Conservation (phyloP, 2,113 vertebrate species). For the Nothobranchius kuhntae region DNA sequence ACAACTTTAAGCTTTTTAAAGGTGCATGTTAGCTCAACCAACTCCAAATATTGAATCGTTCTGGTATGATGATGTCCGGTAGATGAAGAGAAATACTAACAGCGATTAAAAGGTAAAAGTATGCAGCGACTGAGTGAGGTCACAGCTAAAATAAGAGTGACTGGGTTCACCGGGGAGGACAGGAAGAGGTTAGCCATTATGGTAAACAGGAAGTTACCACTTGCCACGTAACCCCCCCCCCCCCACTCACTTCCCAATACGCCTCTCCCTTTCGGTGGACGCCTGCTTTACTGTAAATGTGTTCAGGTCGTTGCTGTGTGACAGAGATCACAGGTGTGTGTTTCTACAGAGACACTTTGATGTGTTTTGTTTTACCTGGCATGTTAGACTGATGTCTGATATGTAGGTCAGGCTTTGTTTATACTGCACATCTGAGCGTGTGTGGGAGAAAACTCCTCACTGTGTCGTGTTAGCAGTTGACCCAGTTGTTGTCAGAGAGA, state of each 20-base stretch:
- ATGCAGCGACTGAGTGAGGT: no score
- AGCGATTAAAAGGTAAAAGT: no score
- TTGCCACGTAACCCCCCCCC: constrained; percentile 19
- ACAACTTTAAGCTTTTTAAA: no score
- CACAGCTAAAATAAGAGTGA: constrained; percentile 4
- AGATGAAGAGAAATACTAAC: no score
- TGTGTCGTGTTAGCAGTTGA: constrained; percentile 28
- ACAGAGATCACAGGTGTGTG: constrained; percentile 5
- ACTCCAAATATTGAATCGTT: no score
- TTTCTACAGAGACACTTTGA: background rate
- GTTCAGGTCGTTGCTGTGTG: constrained; percentile 13
- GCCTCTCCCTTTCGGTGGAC: constrained; percentile 37
- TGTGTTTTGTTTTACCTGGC: constrained; percentile 24
- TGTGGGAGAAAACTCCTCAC: constrained; percentile 25
- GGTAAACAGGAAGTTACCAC: constrained; percentile 71
- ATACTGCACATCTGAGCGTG: constrained; percentile 15
- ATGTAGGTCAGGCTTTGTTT: constrained; percentile 48
- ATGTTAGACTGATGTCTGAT: constrained; percentile 20
- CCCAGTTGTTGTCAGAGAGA: constrained; percentile 51
- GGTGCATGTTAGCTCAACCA: no score
- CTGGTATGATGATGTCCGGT: no score
- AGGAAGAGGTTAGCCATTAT: constrained; percentile 6
- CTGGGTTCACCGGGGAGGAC: constrained; percentile 6
- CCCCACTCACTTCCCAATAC: constrained; percentile 32
- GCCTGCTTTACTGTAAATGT: background rate